Percentiles rank a stretch among this genome's conserved stretches.
Conservation (phyloP, 64 coral and sea anemone species). For the Montipora capricornis region DNA sequence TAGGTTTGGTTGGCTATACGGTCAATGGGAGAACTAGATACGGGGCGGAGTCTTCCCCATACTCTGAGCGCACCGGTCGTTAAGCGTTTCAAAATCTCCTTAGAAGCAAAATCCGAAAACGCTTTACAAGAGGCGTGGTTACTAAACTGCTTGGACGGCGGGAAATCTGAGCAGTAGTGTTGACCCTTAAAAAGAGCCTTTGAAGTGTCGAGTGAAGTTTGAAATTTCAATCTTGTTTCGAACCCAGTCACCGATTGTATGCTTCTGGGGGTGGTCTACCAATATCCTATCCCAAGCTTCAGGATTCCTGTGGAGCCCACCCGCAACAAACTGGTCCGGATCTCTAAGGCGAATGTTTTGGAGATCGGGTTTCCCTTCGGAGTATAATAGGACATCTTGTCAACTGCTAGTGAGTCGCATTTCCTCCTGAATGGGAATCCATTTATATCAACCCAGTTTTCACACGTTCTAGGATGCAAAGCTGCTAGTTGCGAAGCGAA, state of each 20-base stretch:
- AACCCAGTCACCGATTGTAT: too few relatives aligned
- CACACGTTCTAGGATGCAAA: background rate
- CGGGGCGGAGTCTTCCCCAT: slow-evolving; percentile 7
- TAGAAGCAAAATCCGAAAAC: slow-evolving; percentile 1
- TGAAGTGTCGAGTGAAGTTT: too few relatives aligned
- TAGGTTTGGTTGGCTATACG: slow-evolving; percentile 33
- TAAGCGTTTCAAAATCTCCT: background rate
- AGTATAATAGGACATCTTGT: background rate
- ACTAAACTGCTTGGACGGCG: background rate
- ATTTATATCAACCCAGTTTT: slow-evolving; percentile 29
- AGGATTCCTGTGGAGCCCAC: slow-evolving; percentile 19
- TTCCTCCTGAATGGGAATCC: slow-evolving; percentile 30
- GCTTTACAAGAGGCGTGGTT: slow-evolving; percentile 35
- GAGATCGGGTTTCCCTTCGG: slow-evolving; percentile 10
- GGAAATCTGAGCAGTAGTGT: too few relatives aligned
- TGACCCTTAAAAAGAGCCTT: too few relatives aligned
- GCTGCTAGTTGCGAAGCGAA: slow-evolving; percentile 9
- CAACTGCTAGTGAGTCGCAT: background rate
- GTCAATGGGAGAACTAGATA: slow-evolving; percentile 35
- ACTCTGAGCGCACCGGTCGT: background rate
- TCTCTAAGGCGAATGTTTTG: slow-evolving; percentile 30
- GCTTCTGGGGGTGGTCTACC: too few relatives aligned
- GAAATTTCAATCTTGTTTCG: too few relatives aligned
- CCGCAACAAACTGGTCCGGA: slow-evolving; percentile 14
- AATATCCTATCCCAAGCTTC: background rate